A percentile compares a stretch with the other conserved stretches of the same genome.
Evolutionary conservation across 1,140 invertebrate genomes (phyloP).

Genomic region (Caenorhabditis briggsae): DNA sequence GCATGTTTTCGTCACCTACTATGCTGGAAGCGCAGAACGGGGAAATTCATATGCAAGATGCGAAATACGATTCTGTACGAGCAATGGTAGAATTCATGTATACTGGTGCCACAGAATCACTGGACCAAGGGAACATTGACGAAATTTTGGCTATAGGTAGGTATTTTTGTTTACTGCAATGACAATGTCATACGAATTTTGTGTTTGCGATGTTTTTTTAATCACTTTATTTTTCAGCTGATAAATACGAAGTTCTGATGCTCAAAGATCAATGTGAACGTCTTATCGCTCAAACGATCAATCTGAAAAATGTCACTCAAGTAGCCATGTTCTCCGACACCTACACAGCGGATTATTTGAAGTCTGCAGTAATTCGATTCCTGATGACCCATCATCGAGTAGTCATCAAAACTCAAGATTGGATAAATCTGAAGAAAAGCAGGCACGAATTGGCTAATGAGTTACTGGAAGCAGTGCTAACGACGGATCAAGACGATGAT

Average conservation of each 20-base stretch:
- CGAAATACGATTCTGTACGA: slow-evolving; percentile 70
- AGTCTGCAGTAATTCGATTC: slow-evolving; percentile 65
- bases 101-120: slow-evolving; percentile 67
- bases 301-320: slow-evolving; percentile 69
- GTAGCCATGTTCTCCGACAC: slow-evolving; percentile 73
- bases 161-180: not conserved
- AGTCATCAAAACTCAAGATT: slow-evolving; percentile 64
- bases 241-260: slow-evolving; percentile 74
- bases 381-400: slow-evolving; percentile 61
- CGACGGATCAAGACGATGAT: slow-evolving; percentile 26
- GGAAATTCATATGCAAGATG: slow-evolving; percentile 71
- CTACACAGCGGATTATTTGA: slow-evolving; percentile 68
- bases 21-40: slow-evolving; percentile 76
- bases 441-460: slow-evolving; percentile 64
- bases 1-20: slow-evolving; percentile 73
- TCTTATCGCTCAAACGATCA: slow-evolving; percentile 67
- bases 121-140: slow-evolving; percentile 67
- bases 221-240: slow-evolving; percentile 63
- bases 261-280: slow-evolving; percentile 75
- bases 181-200: too few species aligned
- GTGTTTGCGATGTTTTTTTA: not conserved
- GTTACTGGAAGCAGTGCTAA: slow-evolving; percentile 65
- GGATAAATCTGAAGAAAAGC: slow-evolving; percentile 67
- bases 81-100: slow-evolving; percentile 75
- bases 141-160: slow-evolving; percentile 70